Evolutionary conservation across 2,797 vertebrate genomes (phyloP), one percentile per base, ranked within the genome.

Genomic region (Aythya fuligula): DNA sequence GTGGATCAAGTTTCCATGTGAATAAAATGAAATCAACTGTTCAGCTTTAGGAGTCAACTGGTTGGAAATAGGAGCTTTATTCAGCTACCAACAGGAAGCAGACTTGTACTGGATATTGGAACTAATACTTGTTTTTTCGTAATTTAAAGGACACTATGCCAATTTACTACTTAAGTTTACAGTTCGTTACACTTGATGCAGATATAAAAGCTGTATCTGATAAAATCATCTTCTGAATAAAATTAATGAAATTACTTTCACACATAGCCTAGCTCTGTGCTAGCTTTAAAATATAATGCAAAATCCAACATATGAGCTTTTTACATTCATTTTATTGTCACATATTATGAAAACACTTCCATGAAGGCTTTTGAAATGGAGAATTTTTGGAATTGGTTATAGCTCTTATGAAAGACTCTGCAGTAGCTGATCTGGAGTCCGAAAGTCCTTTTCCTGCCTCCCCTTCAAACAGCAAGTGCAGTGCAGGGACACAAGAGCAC

Each of bases 181-280:
- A 45, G 34, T 71, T 90, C 39, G 64, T 30, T 47, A 56, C 77
- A 32, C 24, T n/a, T 51, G 14, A 81, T 73, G 21, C 13, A 87
- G 54, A 47, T 65, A 70, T 18, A 72, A 81, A 77, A 83, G 38
- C 27, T 85, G 13, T 56, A 80, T 66, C 54, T 85, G 13, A 87
- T 20, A 71, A 36, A 83, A 66, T 88, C 3, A 65, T 16, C 13
- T 73, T 20, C 73, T 41, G 85, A 85, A 81, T 47, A 54, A 84
- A 85, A 90, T 62, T 64, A 83, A 87, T 36, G 28, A 82, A 75
- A 53, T 79, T 61, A 83, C 30, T 93, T 85, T 93, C 87, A 87
- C 8, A 84, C 30, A 38, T 30, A 72, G 20, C 8, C 65, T 89
- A n/a, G 38, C 13, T 69, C n/a, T 76, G 34, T 6, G 85, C 72